Conservation (phyloP, 1,140 invertebrate genomes). For the Thaumatotibia leucotreta region DNA sequence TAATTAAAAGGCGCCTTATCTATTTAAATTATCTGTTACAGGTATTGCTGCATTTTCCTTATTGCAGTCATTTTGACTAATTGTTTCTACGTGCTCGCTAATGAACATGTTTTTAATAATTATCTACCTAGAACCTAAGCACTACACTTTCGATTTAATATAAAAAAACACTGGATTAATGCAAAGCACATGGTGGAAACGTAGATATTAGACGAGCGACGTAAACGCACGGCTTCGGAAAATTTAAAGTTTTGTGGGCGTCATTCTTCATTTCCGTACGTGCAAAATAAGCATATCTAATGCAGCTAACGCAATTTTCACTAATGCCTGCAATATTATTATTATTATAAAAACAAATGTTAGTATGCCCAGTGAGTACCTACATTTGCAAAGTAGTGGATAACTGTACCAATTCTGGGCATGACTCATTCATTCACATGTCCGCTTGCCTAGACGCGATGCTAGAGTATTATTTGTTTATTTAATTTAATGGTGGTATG, state of each 20-base stretch:
- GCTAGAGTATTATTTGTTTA: constrained; percentile 28
- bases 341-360: not conserved
- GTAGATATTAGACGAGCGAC: too few species aligned
- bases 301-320: too few species aligned
- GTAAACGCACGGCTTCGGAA: too few species aligned
- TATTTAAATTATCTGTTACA: not conserved
- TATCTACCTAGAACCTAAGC: too few species aligned
- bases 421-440: constrained; percentile 70
- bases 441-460: constrained; percentile 38
- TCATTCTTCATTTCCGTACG: too few species aligned
- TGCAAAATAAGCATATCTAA: too few species aligned
- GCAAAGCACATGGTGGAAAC: too few species aligned
- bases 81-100: not conserved
- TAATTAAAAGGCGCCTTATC: not conserved
- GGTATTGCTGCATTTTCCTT: not conserved
- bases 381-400: constrained; percentile 38
- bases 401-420: constrained; percentile 60
- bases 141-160: too few species aligned
- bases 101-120: too few species aligned
- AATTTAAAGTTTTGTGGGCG: too few species aligned
- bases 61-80: not conserved
- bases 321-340: not conserved
- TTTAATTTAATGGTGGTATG: not conserved
- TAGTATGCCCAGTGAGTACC: not conserved
- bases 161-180: too few species aligned